A percentile compares a stretch with the other conserved stretches of the same genome.
phyloP scores from a whole-genome alignment of 2,797 vertebrate species.

The Argyrosomus regius region DNA sequence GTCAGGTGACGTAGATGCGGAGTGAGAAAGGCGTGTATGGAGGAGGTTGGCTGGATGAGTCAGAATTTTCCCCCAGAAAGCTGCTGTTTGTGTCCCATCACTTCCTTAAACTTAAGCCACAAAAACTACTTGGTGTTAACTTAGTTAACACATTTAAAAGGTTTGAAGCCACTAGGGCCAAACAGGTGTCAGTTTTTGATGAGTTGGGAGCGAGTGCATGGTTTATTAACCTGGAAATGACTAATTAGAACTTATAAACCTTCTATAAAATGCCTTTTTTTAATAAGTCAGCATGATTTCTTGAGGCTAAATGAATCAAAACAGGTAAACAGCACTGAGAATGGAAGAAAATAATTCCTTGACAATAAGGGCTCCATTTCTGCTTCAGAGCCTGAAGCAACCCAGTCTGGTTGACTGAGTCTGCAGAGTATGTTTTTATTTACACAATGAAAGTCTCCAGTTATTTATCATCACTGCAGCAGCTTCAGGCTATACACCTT shows the following conservation, averaged over 20 bases:
- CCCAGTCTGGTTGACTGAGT: constrained; percentile 1
- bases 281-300: background rate
- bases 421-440: constrained; percentile 5
- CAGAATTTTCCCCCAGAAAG: no score
- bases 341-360: background rate
- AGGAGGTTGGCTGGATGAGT: no score
- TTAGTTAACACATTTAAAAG: no score
- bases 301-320: background rate
- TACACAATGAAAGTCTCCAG: constrained; percentile 19
- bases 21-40: no score
- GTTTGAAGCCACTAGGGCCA: no score
- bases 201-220: no score
- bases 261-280: background rate
- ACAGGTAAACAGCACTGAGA: background rate
- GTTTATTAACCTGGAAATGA: background rate
- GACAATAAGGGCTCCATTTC: background rate
- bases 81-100: no score
- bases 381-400: background rate
- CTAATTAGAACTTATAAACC: background rate
- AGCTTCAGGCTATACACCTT: constrained; percentile 45
- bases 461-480: constrained; percentile 41
- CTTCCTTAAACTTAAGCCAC: no score
- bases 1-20: no score
- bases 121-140: no score
- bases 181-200: no score